Base-by-base conservation (phyloP, 2,888 invertebrate species). In the Nowickia ferox region DNA sequence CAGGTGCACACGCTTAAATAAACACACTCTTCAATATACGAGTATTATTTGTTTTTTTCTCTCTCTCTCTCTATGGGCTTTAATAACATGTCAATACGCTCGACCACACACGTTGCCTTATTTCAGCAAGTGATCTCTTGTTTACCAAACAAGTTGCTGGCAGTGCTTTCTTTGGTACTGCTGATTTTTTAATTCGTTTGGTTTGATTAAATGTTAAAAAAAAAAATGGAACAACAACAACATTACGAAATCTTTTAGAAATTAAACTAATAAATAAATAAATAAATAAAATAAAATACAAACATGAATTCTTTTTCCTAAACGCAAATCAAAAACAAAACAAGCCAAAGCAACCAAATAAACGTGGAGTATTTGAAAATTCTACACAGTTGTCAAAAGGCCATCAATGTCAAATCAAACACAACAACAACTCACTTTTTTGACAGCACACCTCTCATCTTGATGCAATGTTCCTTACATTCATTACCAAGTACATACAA, bases 1-100 rank as follows among this genome's bases (percentile, higher is more conserved):
- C 71, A 79, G 65, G 71, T 72, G 79, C 46, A 40, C 40, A 38
- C 38, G 19, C 48, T 11, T 38, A 19, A 51, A 3, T 1, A 13
- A 8, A 63, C 51, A 63, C 13, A 55, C 59, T 15, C 57, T 44
- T 1, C 15, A n/a, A 51, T 51, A 30, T 40, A 48, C 15, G 22
- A 9, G n/a, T 59, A 30, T 38, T 15, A 13, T 53, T 40, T 42
- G 42, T 69, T 66, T 53, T 22, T 65, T n/a, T 63, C n/a, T n/a
- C n/a, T n/a, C n/a, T 61, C 4, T 30, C 30, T 30, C 30, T 30
- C 30, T 30, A 30, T 30, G 30, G 17, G 38, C 59, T 53, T 55
- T 69, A 79, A 71, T 63, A 61, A 79, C 89, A 88, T 90, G 89
- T 91, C 90, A 90, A 90, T 90, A 89, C 87, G 89, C 89, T 89